These are phyloP conservation scores for Lamellibrachia columna DNA, from an alignment of 2,888 invertebrate species.

Conservation along the genomic window DNA sequence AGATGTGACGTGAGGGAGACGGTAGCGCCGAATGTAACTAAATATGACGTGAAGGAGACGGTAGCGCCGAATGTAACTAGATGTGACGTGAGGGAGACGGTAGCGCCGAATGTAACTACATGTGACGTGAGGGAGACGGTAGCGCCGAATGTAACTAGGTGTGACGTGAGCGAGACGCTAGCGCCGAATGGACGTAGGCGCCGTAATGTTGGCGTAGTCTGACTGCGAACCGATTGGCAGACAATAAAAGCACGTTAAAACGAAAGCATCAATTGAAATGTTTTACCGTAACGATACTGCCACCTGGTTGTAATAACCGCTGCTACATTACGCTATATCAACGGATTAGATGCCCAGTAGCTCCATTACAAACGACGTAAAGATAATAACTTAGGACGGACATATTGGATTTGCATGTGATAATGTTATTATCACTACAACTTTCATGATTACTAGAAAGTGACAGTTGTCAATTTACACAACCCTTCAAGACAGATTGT, in stretches of 20 bases:
- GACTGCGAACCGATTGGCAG: background rate
- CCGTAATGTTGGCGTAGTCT: background rate
- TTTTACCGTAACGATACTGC: background rate
- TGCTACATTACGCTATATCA: background rate
- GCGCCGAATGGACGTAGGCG: background rate
- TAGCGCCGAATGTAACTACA: background rate
- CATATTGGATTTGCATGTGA: background rate
- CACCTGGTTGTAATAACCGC: too few relatives aligned
- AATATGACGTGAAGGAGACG: background rate
- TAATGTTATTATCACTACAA: background rate
- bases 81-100: background rate
- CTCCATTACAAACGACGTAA: background rate
- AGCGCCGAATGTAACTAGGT: background rate
- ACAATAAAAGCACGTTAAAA: background rate
- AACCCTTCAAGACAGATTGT: too few relatives aligned
- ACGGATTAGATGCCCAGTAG: background rate
- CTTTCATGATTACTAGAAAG: background rate
- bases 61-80: background rate
- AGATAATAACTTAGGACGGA: background rate
- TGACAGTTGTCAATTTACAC: too few relatives aligned
- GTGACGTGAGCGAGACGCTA: background rate
- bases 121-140: background rate
- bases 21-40: background rate
- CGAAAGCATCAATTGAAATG: background rate
- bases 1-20: background rate